Percentiles rank a stretch among this genome's conserved stretches.
Evolutionary conservation across 2,888 invertebrate species (phyloP).

Genomic region (Phragmatobia fuliginosa): DNA sequence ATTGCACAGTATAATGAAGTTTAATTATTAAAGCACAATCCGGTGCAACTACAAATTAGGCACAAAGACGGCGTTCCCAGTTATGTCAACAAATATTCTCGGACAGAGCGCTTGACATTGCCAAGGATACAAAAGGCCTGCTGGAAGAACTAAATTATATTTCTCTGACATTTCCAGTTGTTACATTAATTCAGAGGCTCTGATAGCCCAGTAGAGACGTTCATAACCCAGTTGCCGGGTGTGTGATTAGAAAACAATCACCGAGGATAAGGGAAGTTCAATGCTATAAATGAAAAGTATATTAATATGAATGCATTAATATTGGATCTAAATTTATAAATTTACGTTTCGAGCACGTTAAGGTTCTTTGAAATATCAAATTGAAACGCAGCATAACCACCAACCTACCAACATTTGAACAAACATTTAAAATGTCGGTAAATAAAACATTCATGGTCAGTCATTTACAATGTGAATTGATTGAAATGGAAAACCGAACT

Average conservation of each 20-base stretch:
- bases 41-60: slow-evolving; percentile 58
- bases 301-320: no score
- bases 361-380: not conserved
- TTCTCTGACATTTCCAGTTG: not conserved
- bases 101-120: slow-evolving; percentile 41
- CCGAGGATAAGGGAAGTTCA: no score
- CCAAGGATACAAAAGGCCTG: slow-evolving; percentile 27
- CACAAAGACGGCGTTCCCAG: slow-evolving; percentile 52
- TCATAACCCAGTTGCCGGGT: no score
- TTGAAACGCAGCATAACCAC: no score
- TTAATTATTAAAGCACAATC: slow-evolving; percentile 53
- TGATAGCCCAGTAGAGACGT: no score
- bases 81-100: slow-evolving; percentile 57
- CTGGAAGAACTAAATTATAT: slow-evolving; percentile 35
- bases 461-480: slow-evolving; percentile 3
- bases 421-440: not conserved
- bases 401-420: not conserved
- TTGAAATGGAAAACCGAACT: slow-evolving; percentile 10
- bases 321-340: no score
- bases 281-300: no score
- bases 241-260: no score
- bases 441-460: not conserved
- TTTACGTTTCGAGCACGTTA: no score
- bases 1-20: slow-evolving; percentile 30
- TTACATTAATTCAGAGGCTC: no score